These are phyloP conservation scores for Drosophila setifemur DNA, from an alignment of 1,140 invertebrate species.

Conservation along the genomic window DNA sequence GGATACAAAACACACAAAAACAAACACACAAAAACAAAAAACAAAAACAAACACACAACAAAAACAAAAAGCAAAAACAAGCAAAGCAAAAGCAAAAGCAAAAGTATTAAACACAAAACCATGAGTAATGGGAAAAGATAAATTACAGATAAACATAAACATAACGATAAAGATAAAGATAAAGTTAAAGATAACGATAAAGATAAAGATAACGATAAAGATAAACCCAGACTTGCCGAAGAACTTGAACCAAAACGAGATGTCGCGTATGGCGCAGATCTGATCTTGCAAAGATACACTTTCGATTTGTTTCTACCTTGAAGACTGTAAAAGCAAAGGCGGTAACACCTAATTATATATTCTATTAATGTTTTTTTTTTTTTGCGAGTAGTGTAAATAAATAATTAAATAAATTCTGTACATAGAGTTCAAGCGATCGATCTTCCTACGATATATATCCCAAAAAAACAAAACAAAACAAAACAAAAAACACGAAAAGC, in stretches of 20 bases:
- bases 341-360: conserved; percentile 48
- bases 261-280: conserved; percentile 50
- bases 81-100: conserved; percentile 28
- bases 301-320: conserved; percentile 72
- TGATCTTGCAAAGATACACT: conserved; percentile 57
- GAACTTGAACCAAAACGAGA: conserved; percentile 65
- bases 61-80: no score
- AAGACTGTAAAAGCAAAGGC: conserved; percentile 76
- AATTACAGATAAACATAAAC: neutral
- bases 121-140: conserved; percentile 17
- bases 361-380: conserved; percentile 29
- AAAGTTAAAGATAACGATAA: neutral
- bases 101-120: conserved; percentile 79
- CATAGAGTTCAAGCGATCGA: conserved; percentile 47
- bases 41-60: neutral
- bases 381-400: conserved; percentile 44
- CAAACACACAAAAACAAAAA: conserved; percentile 71
- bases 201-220: neutral
- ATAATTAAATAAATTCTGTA: conserved; percentile 60
- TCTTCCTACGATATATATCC: conserved; percentile 30
- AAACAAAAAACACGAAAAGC: no score
- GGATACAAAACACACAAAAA: neutral
- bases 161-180: neutral
- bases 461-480: conserved; percentile 4
- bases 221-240: conserved; percentile 33